A percentile compares a stretch with the other conserved stretches of the same genome.
Conservation (phyloP, 2,113 vertebrate genomes). For the Toxotes chatareus region DNA sequence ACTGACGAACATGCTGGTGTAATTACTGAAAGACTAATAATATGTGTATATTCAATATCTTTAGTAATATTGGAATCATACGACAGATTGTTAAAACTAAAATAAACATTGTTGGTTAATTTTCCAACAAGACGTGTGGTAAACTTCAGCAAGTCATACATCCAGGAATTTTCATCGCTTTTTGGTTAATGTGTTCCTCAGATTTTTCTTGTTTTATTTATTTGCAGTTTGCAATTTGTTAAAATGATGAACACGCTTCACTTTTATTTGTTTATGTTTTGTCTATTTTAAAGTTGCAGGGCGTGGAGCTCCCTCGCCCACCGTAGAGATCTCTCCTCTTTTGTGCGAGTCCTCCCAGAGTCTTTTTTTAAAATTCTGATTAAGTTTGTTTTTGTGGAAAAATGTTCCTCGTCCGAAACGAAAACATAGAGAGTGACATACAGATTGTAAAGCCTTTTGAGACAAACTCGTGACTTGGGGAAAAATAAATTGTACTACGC, state of each 20-base stretch:
- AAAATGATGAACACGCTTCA: neutral
- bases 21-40: neutral
- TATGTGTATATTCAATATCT: neutral
- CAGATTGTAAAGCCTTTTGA: neutral
- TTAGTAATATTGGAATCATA: neutral
- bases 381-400: too few species aligned
- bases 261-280: neutral
- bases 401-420: neutral
- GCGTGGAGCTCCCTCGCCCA: neutral
- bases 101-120: constrained; percentile 18
- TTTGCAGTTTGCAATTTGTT: neutral
- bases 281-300: neutral
- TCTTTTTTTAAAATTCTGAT: too few species aligned
- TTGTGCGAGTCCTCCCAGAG: too few species aligned
- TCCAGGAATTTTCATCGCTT: neutral
- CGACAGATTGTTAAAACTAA: neutral
- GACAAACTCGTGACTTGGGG: neutral
- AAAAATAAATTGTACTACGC: neutral
- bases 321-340: too few species aligned
- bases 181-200: neutral
- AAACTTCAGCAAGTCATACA: neutral
- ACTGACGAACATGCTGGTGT: neutral
- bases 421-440: neutral
- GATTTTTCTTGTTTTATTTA: neutral
- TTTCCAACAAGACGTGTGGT: neutral